A percentile compares a stretch with the other conserved stretches of the same genome.
phyloP scores from a whole-genome alignment of 2,113 vertebrate species.

The Mirounga angustirostris region DNA sequence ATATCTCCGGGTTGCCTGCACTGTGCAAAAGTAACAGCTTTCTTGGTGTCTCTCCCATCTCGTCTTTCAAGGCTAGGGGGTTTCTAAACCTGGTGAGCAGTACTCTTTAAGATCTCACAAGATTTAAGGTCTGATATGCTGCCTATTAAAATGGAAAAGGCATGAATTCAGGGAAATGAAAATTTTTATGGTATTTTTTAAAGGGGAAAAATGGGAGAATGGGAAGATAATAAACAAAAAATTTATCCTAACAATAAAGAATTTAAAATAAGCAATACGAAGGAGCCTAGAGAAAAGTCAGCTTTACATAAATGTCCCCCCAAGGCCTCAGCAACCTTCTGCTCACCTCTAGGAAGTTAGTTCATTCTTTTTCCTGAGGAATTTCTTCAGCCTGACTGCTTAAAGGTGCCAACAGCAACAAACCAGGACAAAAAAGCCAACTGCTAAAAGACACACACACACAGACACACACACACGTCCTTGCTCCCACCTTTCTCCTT shows the following conservation, averaged over 20 bases:
- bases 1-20: not conserved
- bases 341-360: slow-evolving; percentile 46
- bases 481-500: not conserved
- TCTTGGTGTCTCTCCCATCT: not conserved
- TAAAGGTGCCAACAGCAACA: slow-evolving; percentile 53
- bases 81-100: not conserved
- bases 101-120: not conserved
- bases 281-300: not conserved
- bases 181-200: not conserved
- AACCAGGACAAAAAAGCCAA: not conserved
- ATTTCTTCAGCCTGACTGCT: slow-evolving; percentile 17
- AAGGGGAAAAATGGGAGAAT: not conserved
- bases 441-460: not conserved
- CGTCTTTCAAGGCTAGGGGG: not conserved
- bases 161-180: slow-evolving; percentile 19
- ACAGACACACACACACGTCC: not conserved
- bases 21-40: not conserved
- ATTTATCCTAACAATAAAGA: not conserved
- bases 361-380: slow-evolving; percentile 44
- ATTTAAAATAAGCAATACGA: not conserved
- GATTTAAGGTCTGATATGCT: not conserved
- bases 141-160: slow-evolving; percentile 21
- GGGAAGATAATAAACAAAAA: not conserved
- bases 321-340: not conserved
- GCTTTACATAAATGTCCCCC: not conserved